A percentile compares a stretch with the other conserved stretches of the same genome.
phyloP scores from a whole-genome alignment of 2,797 vertebrate species.

The Emydoidea blandingii region DNA sequence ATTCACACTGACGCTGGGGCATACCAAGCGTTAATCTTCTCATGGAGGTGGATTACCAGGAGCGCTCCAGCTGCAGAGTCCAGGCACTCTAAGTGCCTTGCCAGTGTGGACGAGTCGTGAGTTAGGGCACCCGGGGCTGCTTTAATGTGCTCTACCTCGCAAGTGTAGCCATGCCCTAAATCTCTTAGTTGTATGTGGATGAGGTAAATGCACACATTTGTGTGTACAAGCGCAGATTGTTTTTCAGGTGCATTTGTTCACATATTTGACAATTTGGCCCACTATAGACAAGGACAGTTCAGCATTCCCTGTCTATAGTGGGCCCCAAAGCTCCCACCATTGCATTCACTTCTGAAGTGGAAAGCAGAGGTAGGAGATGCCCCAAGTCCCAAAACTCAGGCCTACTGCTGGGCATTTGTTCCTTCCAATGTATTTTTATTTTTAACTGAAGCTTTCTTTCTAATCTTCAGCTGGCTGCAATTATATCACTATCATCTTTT shows the following conservation, averaged over 20 bases:
- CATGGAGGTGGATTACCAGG: too few species aligned
- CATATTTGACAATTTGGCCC: not conserved
- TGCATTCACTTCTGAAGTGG: not conserved
- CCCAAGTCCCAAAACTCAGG: not conserved
- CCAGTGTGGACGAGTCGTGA: too few species aligned
- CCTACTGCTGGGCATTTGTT: not conserved
- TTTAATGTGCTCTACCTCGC: too few species aligned
- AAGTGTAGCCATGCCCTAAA: too few species aligned
- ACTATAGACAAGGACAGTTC: not conserved
- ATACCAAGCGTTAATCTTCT: too few species aligned
- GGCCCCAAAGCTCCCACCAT: rapidly evolving
- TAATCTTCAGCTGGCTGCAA: constrained; percentile 43
- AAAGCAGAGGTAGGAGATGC: not conserved
- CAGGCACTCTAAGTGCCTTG: too few species aligned
- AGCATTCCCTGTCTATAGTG: not conserved
- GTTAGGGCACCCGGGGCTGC: too few species aligned
- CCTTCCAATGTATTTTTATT: not conserved
- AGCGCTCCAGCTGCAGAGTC: too few species aligned
- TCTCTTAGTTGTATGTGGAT: rapidly evolving
- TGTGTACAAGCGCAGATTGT: not conserved
- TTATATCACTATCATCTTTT: constrained; percentile 52
- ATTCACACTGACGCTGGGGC: too few species aligned
- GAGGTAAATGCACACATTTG: not conserved
- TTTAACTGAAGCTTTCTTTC: constrained; percentile 20
- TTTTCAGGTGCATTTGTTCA: not conserved